phyloP scores from a whole-genome alignment of 1,140 invertebrate species.

The Dreissena polymorpha region DNA sequence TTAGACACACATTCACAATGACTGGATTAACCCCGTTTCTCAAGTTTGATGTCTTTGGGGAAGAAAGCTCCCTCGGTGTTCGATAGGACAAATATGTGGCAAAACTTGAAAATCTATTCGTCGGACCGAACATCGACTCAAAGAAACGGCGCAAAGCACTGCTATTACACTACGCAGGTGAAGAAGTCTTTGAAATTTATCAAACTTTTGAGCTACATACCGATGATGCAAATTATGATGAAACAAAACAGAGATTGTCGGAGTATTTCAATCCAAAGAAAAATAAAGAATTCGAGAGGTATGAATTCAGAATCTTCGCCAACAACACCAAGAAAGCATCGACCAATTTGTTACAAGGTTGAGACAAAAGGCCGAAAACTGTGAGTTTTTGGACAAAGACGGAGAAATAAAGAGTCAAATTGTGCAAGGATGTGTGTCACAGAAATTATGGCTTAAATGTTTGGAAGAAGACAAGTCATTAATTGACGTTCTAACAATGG shows the following conservation, averaged over 20 bases:
- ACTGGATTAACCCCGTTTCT: background rate
- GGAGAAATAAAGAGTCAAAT: slow-evolving; percentile 57
- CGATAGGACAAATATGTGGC: background rate
- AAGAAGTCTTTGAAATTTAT: background rate
- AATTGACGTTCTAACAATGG: slow-evolving; percentile 16
- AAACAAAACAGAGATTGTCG: slow-evolving; percentile 9
- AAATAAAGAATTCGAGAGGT: slow-evolving; percentile 53
- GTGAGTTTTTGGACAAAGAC: slow-evolving; percentile 47
- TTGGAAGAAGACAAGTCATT: slow-evolving; percentile 46
- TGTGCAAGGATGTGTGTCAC: slow-evolving; percentile 56
- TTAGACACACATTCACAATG: background rate
- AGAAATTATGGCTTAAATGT: slow-evolving; percentile 40
- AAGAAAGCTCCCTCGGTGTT: background rate
- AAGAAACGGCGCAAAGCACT: slow-evolving; percentile 14
- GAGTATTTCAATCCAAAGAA: slow-evolving; percentile 76
- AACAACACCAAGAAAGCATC: slow-evolving; percentile 35
- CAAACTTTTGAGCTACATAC: too few relatives aligned
- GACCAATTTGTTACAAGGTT: slow-evolving; percentile 53
- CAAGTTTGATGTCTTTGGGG: background rate
- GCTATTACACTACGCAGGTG: slow-evolving; percentile 6
- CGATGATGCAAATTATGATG: background rate
- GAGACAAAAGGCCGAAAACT: slow-evolving; percentile 38
- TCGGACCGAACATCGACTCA: slow-evolving; percentile 1
- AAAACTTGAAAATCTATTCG: slow-evolving; percentile 18
- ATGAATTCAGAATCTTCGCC: slow-evolving; percentile 47